phyloP scores from a whole-genome alignment of 2,113 vertebrate genomes.

The Cyprinodon brontotheroides region DNA sequence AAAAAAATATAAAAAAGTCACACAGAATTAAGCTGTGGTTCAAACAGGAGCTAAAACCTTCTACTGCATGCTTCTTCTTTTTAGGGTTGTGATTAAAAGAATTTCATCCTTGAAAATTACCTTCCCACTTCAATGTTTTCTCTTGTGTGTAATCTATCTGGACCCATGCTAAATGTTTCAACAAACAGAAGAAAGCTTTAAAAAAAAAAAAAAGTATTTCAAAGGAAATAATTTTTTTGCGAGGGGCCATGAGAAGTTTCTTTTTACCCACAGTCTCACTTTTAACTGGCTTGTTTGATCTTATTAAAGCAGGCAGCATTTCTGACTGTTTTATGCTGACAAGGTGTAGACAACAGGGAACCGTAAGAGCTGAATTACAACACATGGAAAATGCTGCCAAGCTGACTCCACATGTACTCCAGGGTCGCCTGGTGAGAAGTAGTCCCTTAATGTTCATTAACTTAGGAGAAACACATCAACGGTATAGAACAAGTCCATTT shows the following conservation, averaged over 20 bases:
- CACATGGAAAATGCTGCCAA: conserved; percentile 29
- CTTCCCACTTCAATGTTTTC: conserved; percentile 25
- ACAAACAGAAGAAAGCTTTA: conserved; percentile 2
- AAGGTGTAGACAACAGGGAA: conserved; percentile 28
- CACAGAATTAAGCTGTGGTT: conserved; percentile 49
- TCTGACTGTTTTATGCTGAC: conserved; percentile 22
- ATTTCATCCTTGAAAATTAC: conserved; percentile 30
- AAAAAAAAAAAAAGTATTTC: conserved; percentile 4
- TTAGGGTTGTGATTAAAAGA: conserved; percentile 1
- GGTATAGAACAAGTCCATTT: conserved; percentile 45
- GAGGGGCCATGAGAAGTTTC: background rate
- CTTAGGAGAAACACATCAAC: conserved; percentile 53
- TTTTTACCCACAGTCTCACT: background rate
- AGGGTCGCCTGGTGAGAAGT: conserved; percentile 30
- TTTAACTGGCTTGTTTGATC: conserved; percentile 25
- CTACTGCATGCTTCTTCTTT: conserved; percentile 15
- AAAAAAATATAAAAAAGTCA: conserved; percentile 25
- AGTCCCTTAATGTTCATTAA: conserved; percentile 60
- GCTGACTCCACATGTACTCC: conserved; percentile 29
- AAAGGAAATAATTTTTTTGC: background rate
- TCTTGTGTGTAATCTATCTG: conserved; percentile 39
- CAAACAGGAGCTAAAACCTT: conserved; percentile 25
- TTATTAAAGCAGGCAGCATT: conserved; percentile 26
- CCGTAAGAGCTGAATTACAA: conserved; percentile 23
- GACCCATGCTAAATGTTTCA: conserved; percentile 24